Percentiles rank a stretch among this genome's conserved stretches.
Evolutionary conservation across 2,113 vertebrate species (phyloP).

Genomic region (Diglossa brunneiventris): DNA sequence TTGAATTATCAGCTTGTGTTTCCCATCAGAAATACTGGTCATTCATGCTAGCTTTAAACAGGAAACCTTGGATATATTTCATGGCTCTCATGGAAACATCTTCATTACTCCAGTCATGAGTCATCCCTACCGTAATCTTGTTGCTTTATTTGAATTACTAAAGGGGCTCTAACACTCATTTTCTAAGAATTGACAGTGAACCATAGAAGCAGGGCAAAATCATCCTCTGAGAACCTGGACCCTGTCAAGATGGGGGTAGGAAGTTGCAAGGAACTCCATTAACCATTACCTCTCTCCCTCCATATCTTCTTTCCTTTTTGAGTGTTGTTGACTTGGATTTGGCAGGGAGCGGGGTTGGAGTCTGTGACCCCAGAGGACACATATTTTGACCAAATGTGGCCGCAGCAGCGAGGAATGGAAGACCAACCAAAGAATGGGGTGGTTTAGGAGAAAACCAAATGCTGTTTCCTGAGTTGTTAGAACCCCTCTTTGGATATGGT

Average conservation of each 20-base stretch:
- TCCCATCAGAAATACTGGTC: neutral
- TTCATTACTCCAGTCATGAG: neutral
- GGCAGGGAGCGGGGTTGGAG: rapidly evolving
- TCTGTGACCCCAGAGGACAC: neutral
- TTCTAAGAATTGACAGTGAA: neutral
- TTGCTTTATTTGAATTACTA: neutral
- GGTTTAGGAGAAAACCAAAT: neutral
- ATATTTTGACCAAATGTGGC: neutral
- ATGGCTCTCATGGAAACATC: neutral
- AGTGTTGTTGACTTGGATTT: neutral
- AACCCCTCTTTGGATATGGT: neutral
- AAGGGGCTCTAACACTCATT: neutral
- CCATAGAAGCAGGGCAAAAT: neutral
- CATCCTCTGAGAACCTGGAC: neutral
- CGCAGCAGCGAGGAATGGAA: neutral
- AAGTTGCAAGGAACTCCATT: neutral
- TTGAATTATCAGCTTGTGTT: neutral
- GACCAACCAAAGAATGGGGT: neutral
- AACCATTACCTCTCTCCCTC: neutral
- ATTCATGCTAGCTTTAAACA: neutral
- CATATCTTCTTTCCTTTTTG: neutral
- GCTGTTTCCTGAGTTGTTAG: neutral
- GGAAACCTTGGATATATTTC: neutral
- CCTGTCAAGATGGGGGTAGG: neutral
- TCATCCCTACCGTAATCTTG: neutral